A percentile compares a stretch with the other conserved stretches of the same genome.
These are phyloP conservation scores for Scaptodrosophila latifasciaeformis DNA, from an alignment of 2,888 invertebrate species.

Conservation along the genomic window DNA sequence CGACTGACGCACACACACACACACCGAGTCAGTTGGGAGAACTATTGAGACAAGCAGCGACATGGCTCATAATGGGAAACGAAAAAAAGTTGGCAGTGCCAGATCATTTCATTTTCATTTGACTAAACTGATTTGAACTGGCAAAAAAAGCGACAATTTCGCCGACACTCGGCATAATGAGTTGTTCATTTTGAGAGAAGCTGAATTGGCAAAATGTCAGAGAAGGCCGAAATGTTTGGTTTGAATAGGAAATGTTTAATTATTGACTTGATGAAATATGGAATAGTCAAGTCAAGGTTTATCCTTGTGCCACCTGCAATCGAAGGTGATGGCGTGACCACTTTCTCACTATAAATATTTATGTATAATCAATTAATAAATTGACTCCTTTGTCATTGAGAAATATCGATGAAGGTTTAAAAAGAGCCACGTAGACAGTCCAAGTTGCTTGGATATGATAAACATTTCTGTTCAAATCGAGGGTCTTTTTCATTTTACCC, in stretches of 20 bases:
- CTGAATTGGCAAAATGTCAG: slow-evolving; percentile 6
- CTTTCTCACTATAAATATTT: neutral
- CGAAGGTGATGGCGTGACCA: neutral
- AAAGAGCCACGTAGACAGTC: too few relatives aligned
- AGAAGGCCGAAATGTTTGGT: too few relatives aligned
- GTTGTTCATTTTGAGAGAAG: neutral
- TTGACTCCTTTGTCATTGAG: slow-evolving; percentile 10
- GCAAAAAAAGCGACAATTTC: slow-evolving; percentile 7
- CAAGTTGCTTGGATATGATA: too few relatives aligned
- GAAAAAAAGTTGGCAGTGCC: neutral
- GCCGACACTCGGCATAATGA: slow-evolving; percentile 1
- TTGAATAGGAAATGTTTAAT: too few relatives aligned
- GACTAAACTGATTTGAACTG: too few relatives aligned
- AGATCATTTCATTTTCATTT: slow-evolving; percentile 27
- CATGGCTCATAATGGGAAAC: slow-evolving; percentile 1
- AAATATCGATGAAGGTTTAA: too few relatives aligned
- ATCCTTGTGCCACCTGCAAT: slow-evolving; percentile 2
- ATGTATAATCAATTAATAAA: neutral
- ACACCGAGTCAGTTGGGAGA: neutral
- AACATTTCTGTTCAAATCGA: too few relatives aligned
- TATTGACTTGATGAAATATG: too few relatives aligned
- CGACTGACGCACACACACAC: slow-evolving; percentile 1
- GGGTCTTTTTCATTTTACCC: too few relatives aligned
- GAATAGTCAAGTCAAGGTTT: too few relatives aligned
- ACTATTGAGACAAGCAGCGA: too few relatives aligned